Percentiles rank a stretch among this genome's conserved stretches.
These are phyloP conservation scores for Microplitis deprimator DNA, from an alignment of 2,888 invertebrate genomes.

Conservation along the genomic window DNA sequence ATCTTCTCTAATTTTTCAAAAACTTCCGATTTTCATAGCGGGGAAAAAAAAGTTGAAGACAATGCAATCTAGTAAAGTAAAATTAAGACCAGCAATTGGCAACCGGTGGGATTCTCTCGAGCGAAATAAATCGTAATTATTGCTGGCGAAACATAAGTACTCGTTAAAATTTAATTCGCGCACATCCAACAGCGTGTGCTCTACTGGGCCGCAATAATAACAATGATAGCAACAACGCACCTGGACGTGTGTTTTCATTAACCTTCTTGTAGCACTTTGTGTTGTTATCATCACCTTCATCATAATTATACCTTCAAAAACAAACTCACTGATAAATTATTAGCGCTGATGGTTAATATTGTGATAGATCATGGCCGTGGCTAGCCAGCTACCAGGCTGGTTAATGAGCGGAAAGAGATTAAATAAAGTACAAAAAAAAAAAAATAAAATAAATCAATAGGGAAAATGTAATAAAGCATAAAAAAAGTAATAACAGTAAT, in stretches of 20 bases:
- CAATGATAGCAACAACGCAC: neutral
- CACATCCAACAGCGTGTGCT: constrained; percentile 30
- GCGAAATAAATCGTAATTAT: constrained; percentile 47
- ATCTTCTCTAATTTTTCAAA: too few relatives aligned
- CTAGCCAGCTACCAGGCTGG: neutral
- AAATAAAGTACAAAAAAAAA: constrained; percentile 2
- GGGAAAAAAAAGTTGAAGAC: too few relatives aligned
- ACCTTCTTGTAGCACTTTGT: constrained; percentile 24
- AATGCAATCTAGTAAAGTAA: neutral
- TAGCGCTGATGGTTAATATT: neutral
- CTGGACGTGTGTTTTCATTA: constrained; percentile 35
- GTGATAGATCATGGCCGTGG: neutral
- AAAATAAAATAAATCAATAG: neutral
- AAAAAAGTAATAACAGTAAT: neutral
- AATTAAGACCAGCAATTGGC: neutral
- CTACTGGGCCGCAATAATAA: neutral
- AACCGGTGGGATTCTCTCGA: neutral
- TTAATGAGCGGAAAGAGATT: neutral
- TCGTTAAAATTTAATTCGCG: constrained; percentile 49
- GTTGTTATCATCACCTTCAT: constrained; percentile 24
- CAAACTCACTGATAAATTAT: constrained; percentile 12
- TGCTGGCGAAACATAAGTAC: constrained; percentile 46
- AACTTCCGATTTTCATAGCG: too few relatives aligned
- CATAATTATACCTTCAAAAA: constrained; percentile 22
- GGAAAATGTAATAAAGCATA: neutral